phyloP scores from a whole-genome alignment of 2,797 vertebrate species.

The Sebastes melanostomus region DNA sequence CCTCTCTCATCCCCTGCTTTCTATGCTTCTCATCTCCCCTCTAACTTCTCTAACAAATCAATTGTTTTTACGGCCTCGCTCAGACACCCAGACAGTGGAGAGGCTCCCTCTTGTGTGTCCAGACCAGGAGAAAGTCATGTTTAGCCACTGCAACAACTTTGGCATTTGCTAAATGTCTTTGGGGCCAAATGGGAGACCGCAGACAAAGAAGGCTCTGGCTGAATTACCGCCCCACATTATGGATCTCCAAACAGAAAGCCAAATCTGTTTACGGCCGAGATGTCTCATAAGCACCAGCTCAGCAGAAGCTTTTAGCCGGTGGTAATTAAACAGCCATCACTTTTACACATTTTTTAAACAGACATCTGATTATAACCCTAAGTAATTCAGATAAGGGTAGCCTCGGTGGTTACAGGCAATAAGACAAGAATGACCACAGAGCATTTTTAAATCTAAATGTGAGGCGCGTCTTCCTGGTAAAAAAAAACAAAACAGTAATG shows the following conservation, averaged over 20 bases:
- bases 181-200: conserved; percentile 66
- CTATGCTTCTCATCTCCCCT: not conserved
- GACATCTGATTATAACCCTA: conserved; percentile 55
- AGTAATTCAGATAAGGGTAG: conserved; percentile 56
- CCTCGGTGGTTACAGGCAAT: conserved; percentile 54
- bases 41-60: conserved; percentile 8
- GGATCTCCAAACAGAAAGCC: conserved; percentile 59
- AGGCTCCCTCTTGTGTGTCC: conserved; percentile 59
- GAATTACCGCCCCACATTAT: conserved; percentile 59
- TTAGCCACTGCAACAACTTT: conserved; percentile 65
- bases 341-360: conserved; percentile 63
- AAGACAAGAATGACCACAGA: conserved; percentile 60
- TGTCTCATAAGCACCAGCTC: conserved; percentile 43
- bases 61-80: conserved; percentile 6
- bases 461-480: conserved; percentile 34
- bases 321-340: conserved; percentile 64
- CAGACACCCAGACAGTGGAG: conserved; percentile 29
- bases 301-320: conserved; percentile 49
- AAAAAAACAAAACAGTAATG: conserved; percentile 29
- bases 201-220: conserved; percentile 69
- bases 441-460: conserved; percentile 55
- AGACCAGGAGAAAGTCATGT: conserved; percentile 57
- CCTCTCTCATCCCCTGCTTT: not conserved
- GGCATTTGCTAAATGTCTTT: conserved; percentile 65
- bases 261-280: conserved; percentile 60